A percentile compares a stretch with the other conserved stretches of the same genome.
These are phyloP conservation scores for Acanthaster planci DNA, from an alignment of 35 echinoderm and acorn worm genomes.

Conservation along the genomic window DNA sequence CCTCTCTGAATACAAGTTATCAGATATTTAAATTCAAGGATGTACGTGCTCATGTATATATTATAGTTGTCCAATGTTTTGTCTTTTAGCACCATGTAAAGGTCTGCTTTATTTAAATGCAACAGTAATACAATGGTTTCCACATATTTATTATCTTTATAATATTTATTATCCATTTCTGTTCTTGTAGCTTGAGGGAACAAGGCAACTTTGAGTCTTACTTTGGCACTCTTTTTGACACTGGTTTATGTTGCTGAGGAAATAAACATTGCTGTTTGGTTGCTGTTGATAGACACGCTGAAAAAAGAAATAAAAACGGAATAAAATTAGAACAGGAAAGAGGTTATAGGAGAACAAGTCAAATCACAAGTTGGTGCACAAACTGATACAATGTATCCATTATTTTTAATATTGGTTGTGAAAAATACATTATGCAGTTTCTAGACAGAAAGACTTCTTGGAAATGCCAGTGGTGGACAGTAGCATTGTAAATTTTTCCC, in stretches of 20 bases:
- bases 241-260: constrained; percentile 15
- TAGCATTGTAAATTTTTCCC: too few species aligned
- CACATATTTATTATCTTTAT: constrained; percentile 1
- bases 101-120: background rate
- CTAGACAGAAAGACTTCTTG: too few species aligned
- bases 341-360: background rate
- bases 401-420: too few species aligned
- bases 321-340: background rate
- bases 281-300: constrained; percentile 42
- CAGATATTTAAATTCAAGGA: too few species aligned
- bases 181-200: too few species aligned
- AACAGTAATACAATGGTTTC: background rate
- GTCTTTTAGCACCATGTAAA: background rate
- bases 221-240: constrained; percentile 27
- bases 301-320: background rate
- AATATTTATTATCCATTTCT: background rate
- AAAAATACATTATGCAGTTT: too few species aligned
- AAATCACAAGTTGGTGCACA: background rate
- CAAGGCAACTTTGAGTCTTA: too few species aligned
- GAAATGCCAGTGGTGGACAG: too few species aligned
- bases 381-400: background rate
- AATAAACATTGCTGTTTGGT: constrained; percentile 46
- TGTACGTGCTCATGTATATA: too few species aligned
- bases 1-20: too few species aligned
- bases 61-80: background rate